Conservation (phyloP, 2,113 vertebrate genomes). For the Aphelocoma coerulescens region DNA sequence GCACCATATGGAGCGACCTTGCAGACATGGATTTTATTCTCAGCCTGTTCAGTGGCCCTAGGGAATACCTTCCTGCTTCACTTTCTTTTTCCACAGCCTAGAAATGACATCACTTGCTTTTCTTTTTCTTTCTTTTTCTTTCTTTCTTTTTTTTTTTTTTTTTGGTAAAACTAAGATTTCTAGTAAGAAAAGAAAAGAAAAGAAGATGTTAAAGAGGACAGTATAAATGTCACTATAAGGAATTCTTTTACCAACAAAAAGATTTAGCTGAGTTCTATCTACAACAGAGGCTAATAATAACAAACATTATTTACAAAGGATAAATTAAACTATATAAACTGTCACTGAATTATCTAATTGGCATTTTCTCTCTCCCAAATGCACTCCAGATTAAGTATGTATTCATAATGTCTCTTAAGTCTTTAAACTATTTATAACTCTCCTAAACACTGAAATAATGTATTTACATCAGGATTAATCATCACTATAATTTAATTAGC, state of each 20-base stretch:
- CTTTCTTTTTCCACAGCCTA: neutral
- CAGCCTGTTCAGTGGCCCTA: neutral
- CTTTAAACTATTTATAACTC: slow-evolving; percentile 69
- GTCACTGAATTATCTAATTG: slow-evolving; percentile 39
- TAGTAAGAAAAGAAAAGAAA: neutral
- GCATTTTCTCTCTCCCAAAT: slow-evolving; percentile 32
- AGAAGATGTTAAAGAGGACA: neutral
- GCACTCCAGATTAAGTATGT: slow-evolving; percentile 29
- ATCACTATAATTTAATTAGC: slow-evolving; percentile 79
- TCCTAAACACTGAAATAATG: slow-evolving; percentile 65
- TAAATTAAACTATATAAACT: slow-evolving; percentile 24
- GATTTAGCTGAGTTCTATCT: slow-evolving; percentile 5
- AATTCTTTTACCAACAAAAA: neutral
- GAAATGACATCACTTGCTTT: neutral
- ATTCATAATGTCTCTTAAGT: slow-evolving; percentile 44
- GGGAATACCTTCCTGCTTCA: neutral
- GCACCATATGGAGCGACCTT: neutral
- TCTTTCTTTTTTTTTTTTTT: neutral
- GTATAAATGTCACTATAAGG: neutral
- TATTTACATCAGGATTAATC: slow-evolving; percentile 77
- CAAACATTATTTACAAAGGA: slow-evolving; percentile 33
- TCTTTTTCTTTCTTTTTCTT: too few relatives aligned
- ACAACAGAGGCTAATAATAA: slow-evolving; percentile 32
- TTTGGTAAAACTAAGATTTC: neutral
- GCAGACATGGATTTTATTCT: neutral